Base-by-base conservation (phyloP, 1,140 invertebrate genomes). In the Leptinotarsa defecta region DNA sequence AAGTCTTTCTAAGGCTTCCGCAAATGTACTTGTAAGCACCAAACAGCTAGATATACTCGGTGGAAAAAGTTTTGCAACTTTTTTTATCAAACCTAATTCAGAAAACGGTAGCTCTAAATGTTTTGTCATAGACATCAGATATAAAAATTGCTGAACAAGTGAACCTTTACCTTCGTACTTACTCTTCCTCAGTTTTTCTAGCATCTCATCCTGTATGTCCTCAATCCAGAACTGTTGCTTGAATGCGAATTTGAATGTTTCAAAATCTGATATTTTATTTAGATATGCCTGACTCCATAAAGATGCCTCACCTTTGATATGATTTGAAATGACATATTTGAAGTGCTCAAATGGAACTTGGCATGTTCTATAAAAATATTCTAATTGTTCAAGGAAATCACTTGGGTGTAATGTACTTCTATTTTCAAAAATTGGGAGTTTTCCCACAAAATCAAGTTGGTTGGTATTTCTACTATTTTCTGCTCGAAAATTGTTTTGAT, bases 221-320 rank as follows among this genome's bases (percentile, higher is more conserved):
- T 57, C 15, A 57, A n/a, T 57, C 52, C 52, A 57, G n/a, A 57
- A 57, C 52, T 57, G 52, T 57, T 57, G 52, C n/a, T 15, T 17
- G n/a, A 57, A 57, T 57, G 52, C 52, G 13, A 65, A 65, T 65
- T 65, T 24, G 24, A 20, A 22, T n/a, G 19, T 19, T 17, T 65
- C 13, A 17, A 65, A 65, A 65, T 65, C 24, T 15, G 15, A 11
- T 6, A 65, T 24, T 65, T 19, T 19, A 65, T 65, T 27, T 27
- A 65, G 24, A 22, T 20, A 65, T 65, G n/a, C 24, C 20, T 65
- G 63, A 24, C 63, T 27, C 63, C 63, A 65, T 27, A 22, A 65
- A 20, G 20, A 27, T 13, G 63, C 63, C 13, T 20, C 63, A 15
- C 63, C n/a, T 65, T 65, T 65, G 15, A 27, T 19, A 19, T 24